Conservation (phyloP, 2,888 invertebrate species). For the Sicus ferrugineus region DNA sequence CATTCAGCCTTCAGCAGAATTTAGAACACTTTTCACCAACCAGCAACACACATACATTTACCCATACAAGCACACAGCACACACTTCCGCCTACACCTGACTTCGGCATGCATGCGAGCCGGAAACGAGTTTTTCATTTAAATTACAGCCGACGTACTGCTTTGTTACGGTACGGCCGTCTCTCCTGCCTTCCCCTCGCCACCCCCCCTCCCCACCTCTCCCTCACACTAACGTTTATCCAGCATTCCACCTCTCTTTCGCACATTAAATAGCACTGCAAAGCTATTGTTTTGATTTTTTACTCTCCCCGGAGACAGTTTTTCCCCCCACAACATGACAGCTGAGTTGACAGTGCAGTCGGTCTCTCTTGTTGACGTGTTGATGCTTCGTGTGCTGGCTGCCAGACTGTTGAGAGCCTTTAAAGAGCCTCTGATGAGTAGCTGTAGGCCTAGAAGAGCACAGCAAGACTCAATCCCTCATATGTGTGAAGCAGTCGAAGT, state of each 20-base stretch:
- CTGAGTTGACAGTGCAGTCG: background rate
- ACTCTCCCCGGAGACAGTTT: background rate
- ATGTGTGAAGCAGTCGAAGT: background rate
- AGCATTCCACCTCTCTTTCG: no score
- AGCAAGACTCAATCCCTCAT: no score
- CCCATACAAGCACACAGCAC: background rate
- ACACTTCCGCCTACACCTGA: background rate
- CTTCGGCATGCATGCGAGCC: background rate
- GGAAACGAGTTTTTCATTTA: background rate
- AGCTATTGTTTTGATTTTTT: background rate
- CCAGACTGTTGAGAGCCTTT: background rate
- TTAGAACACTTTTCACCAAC: background rate
- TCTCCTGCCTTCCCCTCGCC: background rate
- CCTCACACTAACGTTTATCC: background rate
- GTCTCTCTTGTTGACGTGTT: background rate
- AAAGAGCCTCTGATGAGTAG: background rate
- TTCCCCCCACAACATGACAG: background rate
- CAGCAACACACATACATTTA: background rate
- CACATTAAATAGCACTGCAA: no score
- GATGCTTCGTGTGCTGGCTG: background rate
- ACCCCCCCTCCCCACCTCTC: background rate
- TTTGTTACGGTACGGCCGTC: no score
- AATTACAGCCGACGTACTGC: background rate
- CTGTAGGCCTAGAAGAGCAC: background rate
- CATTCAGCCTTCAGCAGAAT: background rate